These are phyloP conservation scores for Heliocidaris erythrogramma DNA, from an alignment of 35 echinoderm and acorn worm species.

Conservation along the genomic window DNA sequence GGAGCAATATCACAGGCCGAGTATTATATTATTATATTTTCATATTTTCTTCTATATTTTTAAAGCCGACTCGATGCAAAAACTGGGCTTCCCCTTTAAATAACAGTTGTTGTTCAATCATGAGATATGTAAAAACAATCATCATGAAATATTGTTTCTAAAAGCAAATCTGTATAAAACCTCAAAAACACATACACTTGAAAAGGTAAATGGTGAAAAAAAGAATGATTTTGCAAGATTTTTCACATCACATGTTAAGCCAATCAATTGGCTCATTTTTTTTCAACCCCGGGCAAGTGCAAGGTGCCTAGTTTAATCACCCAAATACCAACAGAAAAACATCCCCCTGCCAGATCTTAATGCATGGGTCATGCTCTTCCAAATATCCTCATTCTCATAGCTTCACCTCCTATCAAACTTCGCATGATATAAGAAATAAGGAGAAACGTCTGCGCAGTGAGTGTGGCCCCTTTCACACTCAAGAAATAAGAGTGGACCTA, in stretches of 20 bases:
- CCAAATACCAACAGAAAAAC: slow-evolving; percentile 18
- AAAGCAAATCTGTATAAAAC: too few species aligned
- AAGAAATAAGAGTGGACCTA: not conserved
- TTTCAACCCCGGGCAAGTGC: not conserved
- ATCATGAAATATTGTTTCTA: too few species aligned
- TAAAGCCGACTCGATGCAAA: too few species aligned
- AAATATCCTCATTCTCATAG: not conserved
- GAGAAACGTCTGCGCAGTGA: not conserved
- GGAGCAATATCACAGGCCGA: too few species aligned
- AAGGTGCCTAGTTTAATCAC: not conserved
- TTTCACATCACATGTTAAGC: not conserved
- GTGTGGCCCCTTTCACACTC: not conserved
- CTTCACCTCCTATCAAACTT: not conserved
- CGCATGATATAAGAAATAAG: not conserved
- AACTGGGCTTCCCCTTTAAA: too few species aligned
- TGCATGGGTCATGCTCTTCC: not conserved
- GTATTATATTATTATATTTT: too few species aligned
- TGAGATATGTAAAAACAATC: too few species aligned
- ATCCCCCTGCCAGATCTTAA: slow-evolving; percentile 6
- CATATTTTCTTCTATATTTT: too few species aligned
- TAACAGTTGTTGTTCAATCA: too few species aligned
- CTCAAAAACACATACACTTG: not conserved
- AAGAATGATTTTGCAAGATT: not conserved
- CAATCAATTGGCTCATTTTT: not conserved
- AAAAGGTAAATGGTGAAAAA: not conserved